Evolutionary conservation across 1,140 invertebrate species (phyloP).

Genomic region (Eurosta solidaginis): DNA sequence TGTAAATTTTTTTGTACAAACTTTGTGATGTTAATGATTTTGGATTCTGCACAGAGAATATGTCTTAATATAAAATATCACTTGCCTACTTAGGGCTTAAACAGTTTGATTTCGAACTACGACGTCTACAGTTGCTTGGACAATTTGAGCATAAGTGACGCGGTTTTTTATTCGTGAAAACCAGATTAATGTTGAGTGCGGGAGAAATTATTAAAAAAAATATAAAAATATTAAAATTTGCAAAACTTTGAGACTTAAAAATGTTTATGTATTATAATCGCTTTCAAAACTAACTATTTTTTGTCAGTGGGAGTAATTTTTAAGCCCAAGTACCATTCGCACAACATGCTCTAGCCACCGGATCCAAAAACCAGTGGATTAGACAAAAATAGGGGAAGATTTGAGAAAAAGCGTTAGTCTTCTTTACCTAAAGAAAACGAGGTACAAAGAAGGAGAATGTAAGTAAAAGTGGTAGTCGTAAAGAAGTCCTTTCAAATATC

Average conservation of each 20-base stretch:
- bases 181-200: not conserved
- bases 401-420: too few species aligned
- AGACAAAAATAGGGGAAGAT: too few species aligned
- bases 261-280: not conserved
- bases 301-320: not conserved
- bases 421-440: too few species aligned
- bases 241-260: not conserved
- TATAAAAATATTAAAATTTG: not conserved
- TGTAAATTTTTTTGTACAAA: not conserved
- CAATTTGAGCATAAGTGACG: not conserved
- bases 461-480: too few species aligned
- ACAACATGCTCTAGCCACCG: too few species aligned
- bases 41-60: not conserved
- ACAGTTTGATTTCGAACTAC: slow-evolving; percentile 15
- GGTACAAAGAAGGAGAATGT: too few species aligned
- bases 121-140: not conserved
- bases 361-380: too few species aligned
- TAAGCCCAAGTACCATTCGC: too few species aligned
- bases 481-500: too few species aligned
- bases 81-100: not conserved
- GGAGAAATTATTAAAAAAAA: not conserved
- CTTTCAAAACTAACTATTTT: not conserved
- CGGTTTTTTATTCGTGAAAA: not conserved
- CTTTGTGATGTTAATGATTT: not conserved
- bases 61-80: slow-evolving; percentile 1